phyloP scores from a whole-genome alignment of 2,797 vertebrate species.

The Nyctibius grandis region DNA sequence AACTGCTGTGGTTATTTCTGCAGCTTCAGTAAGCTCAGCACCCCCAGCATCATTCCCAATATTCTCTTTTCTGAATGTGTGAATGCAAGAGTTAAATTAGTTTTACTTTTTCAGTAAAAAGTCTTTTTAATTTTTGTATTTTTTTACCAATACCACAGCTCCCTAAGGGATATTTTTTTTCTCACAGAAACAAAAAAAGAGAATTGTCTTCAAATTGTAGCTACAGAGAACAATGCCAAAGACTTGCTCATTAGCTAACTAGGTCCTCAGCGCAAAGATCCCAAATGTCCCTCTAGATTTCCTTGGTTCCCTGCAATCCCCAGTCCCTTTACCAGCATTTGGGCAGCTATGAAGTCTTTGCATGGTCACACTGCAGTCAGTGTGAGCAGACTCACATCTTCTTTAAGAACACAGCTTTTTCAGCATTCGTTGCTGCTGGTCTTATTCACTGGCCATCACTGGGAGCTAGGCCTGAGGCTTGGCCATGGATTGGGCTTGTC shows the following conservation, averaged over 20 bases:
- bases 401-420: not conserved
- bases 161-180: not conserved
- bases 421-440: not conserved
- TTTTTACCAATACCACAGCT: not conserved
- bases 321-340: not conserved
- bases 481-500: not conserved
- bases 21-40: not conserved
- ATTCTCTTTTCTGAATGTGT: not conserved
- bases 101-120: constrained; percentile 22
- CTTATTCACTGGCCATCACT: not conserved
- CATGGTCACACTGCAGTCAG: not conserved
- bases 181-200: constrained; percentile 11
- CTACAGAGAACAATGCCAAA: constrained; percentile 6
- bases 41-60: not conserved
- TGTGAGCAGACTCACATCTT: not conserved
- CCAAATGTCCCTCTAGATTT: not conserved
- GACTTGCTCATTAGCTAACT: not conserved
- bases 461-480: not conserved
- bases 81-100: not conserved
- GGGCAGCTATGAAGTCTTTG: not conserved
- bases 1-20: not conserved
- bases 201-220: constrained; percentile 25
- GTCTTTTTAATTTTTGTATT: not conserved
- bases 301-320: not conserved
- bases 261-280: not conserved